Percentiles rank a stretch among this genome's conserved stretches.
Evolutionary conservation across 2,113 vertebrate species (phyloP).

Genomic region (Rutilus rutilus): DNA sequence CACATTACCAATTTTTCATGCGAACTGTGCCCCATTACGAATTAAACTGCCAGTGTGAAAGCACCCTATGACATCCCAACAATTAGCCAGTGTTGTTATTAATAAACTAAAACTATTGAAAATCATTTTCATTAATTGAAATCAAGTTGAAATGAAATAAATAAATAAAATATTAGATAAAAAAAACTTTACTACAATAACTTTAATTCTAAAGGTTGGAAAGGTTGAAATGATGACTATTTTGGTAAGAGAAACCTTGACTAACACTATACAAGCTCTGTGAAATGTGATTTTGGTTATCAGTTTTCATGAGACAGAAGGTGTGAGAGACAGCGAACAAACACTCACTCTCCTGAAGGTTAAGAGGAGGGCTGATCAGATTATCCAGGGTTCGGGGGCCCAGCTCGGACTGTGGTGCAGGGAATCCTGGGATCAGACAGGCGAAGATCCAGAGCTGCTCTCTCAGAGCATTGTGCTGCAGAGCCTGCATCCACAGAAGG

Average conservation of each 20-base stretch:
- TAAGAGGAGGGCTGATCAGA: constrained; percentile 92
- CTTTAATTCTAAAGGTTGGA: neutral
- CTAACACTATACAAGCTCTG: neutral
- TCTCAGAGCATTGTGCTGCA: constrained; percentile 91
- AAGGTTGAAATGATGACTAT: neutral
- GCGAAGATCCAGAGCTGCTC: constrained; percentile 98
- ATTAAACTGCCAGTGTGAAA: too few relatives aligned
- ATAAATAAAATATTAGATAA: too few relatives aligned
- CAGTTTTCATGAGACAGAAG: neutral
- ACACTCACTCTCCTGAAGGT: constrained; percentile 91
- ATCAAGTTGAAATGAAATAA: too few relatives aligned
- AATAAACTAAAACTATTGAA: neutral
- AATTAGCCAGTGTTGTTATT: neutral
- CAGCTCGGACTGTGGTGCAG: constrained; percentile 86
- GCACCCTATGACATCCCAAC: neutral
- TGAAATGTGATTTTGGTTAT: neutral
- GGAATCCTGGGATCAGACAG: constrained; percentile 97
- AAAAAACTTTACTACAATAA: too few relatives aligned
- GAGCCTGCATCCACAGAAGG: constrained; percentile 96
- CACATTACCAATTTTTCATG: too few relatives aligned
- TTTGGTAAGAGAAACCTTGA: neutral
- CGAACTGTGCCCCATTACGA: too few relatives aligned
- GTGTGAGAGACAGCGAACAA: neutral
- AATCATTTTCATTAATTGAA: too few relatives aligned
- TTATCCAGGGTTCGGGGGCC: constrained; percentile 93